A percentile compares a stretch with the other conserved stretches of the same genome.
These are phyloP conservation scores for Rhinolophus sinicus DNA, from an alignment of 2,113 vertebrate species.

Conservation along the genomic window DNA sequence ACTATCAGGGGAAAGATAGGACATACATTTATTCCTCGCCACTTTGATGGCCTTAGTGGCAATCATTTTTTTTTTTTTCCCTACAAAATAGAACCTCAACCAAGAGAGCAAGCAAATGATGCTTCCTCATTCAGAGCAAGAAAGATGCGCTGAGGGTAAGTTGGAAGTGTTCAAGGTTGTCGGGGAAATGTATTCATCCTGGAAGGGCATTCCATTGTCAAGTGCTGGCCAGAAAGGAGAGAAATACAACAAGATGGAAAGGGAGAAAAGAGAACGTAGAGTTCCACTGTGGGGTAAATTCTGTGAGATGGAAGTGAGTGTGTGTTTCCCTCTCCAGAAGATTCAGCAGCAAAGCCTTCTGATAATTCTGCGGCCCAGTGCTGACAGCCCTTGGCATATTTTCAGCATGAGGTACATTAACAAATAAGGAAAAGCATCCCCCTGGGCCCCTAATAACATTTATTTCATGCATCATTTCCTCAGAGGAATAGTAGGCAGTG, in stretches of 20 bases:
- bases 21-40: background rate
- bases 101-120: conserved; percentile 51
- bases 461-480: conserved; percentile 80
- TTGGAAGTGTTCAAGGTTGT: background rate
- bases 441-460: conserved; percentile 79
- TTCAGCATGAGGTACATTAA: conserved; percentile 76
- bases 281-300: background rate
- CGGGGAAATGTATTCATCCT: background rate
- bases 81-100: conserved; percentile 44
- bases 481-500: conserved; percentile 62
- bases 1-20: background rate
- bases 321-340: background rate
- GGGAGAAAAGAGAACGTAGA: background rate
- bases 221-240: background rate
- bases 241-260: background rate
- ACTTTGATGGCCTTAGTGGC: conserved; percentile 17
- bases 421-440: conserved; percentile 77
- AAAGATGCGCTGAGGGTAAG: conserved; percentile 52
- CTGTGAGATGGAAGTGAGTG: background rate
- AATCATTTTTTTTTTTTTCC: background rate
- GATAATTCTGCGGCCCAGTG: background rate
- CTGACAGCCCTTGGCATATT: conserved; percentile 71
- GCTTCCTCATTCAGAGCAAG: conserved; percentile 55
- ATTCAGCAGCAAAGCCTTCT: background rate
- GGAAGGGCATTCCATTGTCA: background rate